Conservation (phyloP, 1,140 invertebrate species). For the Telenomus remus region DNA sequence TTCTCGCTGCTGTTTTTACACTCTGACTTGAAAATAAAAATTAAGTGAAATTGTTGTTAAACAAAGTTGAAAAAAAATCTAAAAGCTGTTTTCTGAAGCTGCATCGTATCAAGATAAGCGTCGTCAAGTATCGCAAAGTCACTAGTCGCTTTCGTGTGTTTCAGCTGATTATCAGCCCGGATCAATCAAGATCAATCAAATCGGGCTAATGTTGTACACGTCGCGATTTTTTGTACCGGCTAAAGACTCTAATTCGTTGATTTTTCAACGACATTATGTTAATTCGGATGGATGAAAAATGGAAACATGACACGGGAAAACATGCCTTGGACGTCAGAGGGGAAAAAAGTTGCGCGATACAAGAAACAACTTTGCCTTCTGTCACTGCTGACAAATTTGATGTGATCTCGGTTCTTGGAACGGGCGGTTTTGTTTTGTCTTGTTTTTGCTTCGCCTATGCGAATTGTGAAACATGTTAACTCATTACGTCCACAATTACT, state of each 20-base stretch:
- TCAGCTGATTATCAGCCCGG: conserved; percentile 36
- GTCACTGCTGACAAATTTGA: conserved; percentile 29
- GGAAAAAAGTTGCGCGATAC: conserved; percentile 15
- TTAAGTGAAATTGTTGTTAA: too few species aligned
- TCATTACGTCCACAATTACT: too few species aligned
- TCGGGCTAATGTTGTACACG: conserved; percentile 23
- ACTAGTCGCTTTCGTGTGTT: conserved; percentile 22
- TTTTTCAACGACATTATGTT: conserved; percentile 21
- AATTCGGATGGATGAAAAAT: conserved; percentile 29
- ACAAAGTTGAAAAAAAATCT: too few species aligned
- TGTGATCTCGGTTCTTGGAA: conserved; percentile 19
- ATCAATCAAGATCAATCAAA: conserved; percentile 48
- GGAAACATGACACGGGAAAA: conserved; percentile 24
- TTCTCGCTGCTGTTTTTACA: too few species aligned
- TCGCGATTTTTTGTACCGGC: conserved; percentile 1
- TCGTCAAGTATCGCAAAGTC: conserved; percentile 10
- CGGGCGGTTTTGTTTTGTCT: conserved; percentile 8
- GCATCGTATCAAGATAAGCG: neutral
- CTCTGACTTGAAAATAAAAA: too few species aligned
- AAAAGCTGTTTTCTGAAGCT: too few species aligned
- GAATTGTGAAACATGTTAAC: conserved; percentile 17
- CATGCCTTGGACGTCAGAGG: conserved; percentile 9
- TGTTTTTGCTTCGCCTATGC: conserved; percentile 14
- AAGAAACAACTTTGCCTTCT: conserved; percentile 22
- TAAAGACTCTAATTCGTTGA: neutral